Base-by-base conservation (phyloP, 2,888 invertebrate species). In the Coremacera marginata region DNA sequence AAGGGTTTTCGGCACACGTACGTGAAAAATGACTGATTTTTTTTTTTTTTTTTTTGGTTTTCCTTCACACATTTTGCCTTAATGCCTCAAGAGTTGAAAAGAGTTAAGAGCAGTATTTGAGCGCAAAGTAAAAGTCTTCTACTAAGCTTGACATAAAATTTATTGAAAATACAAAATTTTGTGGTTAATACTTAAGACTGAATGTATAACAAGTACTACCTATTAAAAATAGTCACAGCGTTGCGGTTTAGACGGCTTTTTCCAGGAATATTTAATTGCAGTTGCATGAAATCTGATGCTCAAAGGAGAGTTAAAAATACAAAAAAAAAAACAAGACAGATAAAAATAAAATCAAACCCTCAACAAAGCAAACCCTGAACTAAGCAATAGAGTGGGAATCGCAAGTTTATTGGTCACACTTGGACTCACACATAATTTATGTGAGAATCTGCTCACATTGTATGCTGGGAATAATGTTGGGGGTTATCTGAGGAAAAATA, bases 261-360 rank as follows among this genome's bases (percentile, higher is more conserved):
- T 81, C 87, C 86, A 86, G 86, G 87, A 86, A 86, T 87, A 87
- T 86, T 86, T 85, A 83, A 86, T 86, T 87, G 85, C 86, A 85
- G 9, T 74, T 55, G n/a, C 74, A 31, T 52, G 74, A 67, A 67
- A 74, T 70, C 22, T 55, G 60, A 67, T 71, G 71, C 71, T 68
- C 9, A 55, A 51, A 70, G 27, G 31, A 37, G 70, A 25, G n/a
- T n/a, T 25, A 51, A 68, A 73, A 31, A 22, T 19, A n/a, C 52
- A 52, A 16, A 55, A 2, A 55, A 34, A 68, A 67, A 16, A 70
- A 76, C 72, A 62, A 63, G 68, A 74, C 71, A 60, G n/a, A 71
- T 37, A 65, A 62, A 75, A 19, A 75, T 16, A 74, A 49, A 74
- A 25, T 19, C 63, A 57, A 75, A 34, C 55, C 68, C 57, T 34